These are phyloP conservation scores for Agrotis clavis DNA, from an alignment of 2,888 invertebrate species.

Conservation along the genomic window DNA sequence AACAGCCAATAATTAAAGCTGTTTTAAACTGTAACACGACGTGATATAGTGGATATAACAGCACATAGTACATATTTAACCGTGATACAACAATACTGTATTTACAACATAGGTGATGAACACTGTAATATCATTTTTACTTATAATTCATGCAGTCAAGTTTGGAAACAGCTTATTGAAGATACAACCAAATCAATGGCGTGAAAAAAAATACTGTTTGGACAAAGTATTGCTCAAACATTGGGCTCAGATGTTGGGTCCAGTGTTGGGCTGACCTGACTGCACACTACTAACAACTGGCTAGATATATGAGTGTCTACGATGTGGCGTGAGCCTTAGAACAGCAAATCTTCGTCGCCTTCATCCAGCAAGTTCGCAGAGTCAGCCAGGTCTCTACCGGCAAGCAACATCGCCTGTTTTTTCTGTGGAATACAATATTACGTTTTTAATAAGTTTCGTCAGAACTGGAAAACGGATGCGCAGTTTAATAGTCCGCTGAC, in stretches of 20 bases:
- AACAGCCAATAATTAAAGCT: conserved; percentile 58
- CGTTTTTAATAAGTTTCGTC: not conserved
- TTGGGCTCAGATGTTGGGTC: conserved; percentile 31
- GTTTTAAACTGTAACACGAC: conserved; percentile 42
- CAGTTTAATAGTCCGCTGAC: too few relatives aligned
- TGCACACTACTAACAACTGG: conserved; percentile 77
- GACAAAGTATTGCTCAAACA: conserved; percentile 24
- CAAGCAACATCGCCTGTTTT: conserved; percentile 74
- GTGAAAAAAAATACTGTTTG: conserved; percentile 14
- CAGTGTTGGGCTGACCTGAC: conserved; percentile 67
- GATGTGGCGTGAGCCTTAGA: conserved; percentile 89
- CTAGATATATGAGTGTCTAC: conserved; percentile 68
- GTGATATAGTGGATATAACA: conserved; percentile 46
- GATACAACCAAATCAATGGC: conserved; percentile 12
- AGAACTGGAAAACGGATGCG: too few relatives aligned
- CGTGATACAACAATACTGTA: conserved; percentile 80
- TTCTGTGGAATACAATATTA: conserved; percentile 70
- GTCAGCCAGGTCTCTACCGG: conserved; percentile 79
- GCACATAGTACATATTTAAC: conserved; percentile 69
- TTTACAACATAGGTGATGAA: conserved; percentile 81
- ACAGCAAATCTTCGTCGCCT: conserved; percentile 97
- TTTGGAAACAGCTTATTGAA: conserved; percentile 49
- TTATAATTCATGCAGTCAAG: conserved; percentile 78
- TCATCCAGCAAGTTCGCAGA: conserved; percentile 95
- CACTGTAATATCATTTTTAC: conserved; percentile 84